Percentiles rank a stretch among this genome's conserved stretches.
phyloP scores from a whole-genome alignment of 2,888 invertebrate genomes.

The Pandemis corylana region DNA sequence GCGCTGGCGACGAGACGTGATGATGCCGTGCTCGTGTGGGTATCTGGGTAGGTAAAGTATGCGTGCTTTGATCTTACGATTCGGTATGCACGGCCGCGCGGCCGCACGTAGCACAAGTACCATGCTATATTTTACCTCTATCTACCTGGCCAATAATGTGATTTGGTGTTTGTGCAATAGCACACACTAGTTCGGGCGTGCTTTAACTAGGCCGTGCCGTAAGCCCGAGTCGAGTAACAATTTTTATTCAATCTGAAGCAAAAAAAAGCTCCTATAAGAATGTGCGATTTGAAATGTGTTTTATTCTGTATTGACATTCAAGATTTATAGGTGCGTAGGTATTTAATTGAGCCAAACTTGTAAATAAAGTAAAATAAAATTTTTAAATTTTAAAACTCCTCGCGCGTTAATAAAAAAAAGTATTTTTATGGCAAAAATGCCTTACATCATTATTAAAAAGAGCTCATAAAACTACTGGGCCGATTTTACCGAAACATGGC shows the following conservation, averaged over 20 bases:
- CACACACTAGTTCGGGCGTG: slow-evolving; percentile 67
- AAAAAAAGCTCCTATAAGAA: slow-evolving; percentile 8
- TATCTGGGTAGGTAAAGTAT: slow-evolving; percentile 81
- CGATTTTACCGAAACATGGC: too few relatives aligned
- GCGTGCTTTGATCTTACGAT: slow-evolving; percentile 85
- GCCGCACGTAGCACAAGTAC: slow-evolving; percentile 72
- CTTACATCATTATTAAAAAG: too few relatives aligned
- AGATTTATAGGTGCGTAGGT: not conserved
- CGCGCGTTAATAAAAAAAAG: too few relatives aligned
- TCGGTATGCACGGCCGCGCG: slow-evolving; percentile 83
- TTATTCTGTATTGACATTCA: not conserved
- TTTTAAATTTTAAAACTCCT: too few relatives aligned
- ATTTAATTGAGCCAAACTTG: not conserved
- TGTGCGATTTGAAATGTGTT: not conserved
- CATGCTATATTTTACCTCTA: slow-evolving; percentile 79
- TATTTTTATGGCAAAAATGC: too few relatives aligned
- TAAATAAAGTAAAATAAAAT: too few relatives aligned
- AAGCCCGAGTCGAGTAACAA: slow-evolving; percentile 46
- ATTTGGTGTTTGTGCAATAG: slow-evolving; percentile 80
- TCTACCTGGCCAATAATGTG: slow-evolving; percentile 82
- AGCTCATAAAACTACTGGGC: too few relatives aligned
- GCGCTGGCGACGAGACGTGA: slow-evolving; percentile 55
- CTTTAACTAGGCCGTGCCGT: slow-evolving; percentile 51
- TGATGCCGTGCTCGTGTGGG: slow-evolving; percentile 63
- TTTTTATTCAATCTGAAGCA: slow-evolving; percentile 5